Percentiles rank a stretch among this genome's conserved stretches.
phyloP scores from a whole-genome alignment of 2,888 invertebrate species.

The Bruchidius siliquastri region DNA sequence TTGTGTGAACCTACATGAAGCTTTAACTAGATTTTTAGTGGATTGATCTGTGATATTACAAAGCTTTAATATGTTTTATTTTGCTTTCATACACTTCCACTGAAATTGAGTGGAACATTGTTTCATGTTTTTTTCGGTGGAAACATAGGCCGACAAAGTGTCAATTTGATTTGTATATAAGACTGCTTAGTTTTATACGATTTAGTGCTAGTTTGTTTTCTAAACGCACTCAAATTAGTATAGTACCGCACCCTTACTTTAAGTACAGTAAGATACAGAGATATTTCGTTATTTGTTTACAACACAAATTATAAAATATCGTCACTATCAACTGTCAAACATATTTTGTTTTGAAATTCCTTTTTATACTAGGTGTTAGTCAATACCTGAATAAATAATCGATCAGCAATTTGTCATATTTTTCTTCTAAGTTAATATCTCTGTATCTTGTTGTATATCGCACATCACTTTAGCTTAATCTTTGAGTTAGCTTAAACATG shows the following conservation, averaged over 20 bases:
- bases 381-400: no score
- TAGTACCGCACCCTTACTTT: constrained; percentile 14
- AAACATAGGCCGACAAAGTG: constrained; percentile 45
- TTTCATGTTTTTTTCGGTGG: constrained; percentile 15
- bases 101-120: constrained; percentile 6
- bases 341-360: no score
- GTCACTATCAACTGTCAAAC: no score
- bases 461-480: constrained; percentile 24
- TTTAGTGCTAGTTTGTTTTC: constrained; percentile 14
- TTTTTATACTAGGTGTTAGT: no score
- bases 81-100: constrained; percentile 3
- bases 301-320: no score
- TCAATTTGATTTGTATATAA: constrained; percentile 45
- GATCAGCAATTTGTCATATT: no score
- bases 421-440: not conserved
- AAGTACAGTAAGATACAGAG: not conserved
- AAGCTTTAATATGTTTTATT: constrained; percentile 20
- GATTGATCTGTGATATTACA: constrained; percentile 18
- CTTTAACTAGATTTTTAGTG: constrained; percentile 12
- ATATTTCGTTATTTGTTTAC: not conserved
- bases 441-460: constrained; percentile 3
- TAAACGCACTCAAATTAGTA: constrained; percentile 19
- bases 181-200: constrained; percentile 24
- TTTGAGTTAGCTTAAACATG: constrained; percentile 30
- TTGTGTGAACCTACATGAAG: not conserved